Base-by-base conservation (phyloP, 2,113 vertebrate genomes). In the Gnathonemus longibarbis region DNA sequence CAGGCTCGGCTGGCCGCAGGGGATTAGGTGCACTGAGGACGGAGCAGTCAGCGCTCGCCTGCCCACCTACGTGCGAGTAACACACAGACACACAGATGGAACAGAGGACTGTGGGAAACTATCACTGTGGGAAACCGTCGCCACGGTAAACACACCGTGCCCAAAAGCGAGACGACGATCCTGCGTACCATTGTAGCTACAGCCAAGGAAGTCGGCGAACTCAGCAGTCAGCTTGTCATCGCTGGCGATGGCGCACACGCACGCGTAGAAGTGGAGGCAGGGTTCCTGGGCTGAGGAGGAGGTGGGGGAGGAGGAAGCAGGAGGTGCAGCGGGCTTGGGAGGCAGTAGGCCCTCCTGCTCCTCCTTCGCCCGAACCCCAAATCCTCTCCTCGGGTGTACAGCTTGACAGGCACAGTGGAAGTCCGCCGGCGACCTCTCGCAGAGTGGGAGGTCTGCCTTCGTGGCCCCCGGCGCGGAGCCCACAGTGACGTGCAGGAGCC, bases 211-310 rank as follows among this genome's bases (percentile, higher is more conserved):
- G 2, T 96, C 95, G 0, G 96, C 94, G 19, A 98, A 99, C 94
- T 99, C 98, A 77, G 95, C 93, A 0, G 97, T 95, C 93, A 99
- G 94, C 83, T 96, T 95, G 31, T 98, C 97, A 0, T 99, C 97
- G 3, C 98, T 98, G 88, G 97, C 95, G 4, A 99, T 97, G 90
- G 98, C 98, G 49, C 97, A 97, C 89, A 99, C 93, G 39, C 98
- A 98, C 91, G 97, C 98, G 39, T 97, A 97, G 95, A 98, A 98
- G 92, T 98, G 98, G n/a, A 98, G 94, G 94, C 98, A 99, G 80
- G 91, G 95, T 0, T 91, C 93, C 70, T 88, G 0, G 87, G 90
- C 0, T n/a, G 1, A 50, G 21, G 86, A 45, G 35, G 50, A 15
- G 53, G 24, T 15, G 39, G 87, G 3, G 24, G 70, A 83, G 50